Conservation (phyloP, 2,888 invertebrate species). For the Dryomyza anilis region DNA sequence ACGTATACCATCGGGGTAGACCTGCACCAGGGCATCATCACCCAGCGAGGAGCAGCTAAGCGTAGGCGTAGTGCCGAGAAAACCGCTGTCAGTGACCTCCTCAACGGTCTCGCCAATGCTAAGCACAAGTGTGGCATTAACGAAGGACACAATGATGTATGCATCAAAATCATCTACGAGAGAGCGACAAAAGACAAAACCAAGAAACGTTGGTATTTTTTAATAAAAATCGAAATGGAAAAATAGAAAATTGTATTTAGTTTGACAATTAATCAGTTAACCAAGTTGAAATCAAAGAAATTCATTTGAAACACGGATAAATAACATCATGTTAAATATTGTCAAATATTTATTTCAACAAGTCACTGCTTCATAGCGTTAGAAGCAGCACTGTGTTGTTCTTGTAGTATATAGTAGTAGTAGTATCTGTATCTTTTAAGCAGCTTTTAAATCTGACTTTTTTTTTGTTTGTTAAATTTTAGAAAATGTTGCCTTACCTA, state of each 20-base stretch:
- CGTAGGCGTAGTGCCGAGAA: constrained; percentile 97
- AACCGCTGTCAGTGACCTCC: constrained; percentile 99
- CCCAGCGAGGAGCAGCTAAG: constrained; percentile 97
- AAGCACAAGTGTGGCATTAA: constrained; percentile 94
- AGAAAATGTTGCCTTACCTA: constrained; percentile 58
- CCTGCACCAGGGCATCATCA: constrained; percentile 97
- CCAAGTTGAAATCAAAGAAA: constrained; percentile 55
- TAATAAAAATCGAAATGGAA: neutral
- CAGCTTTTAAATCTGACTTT: constrained; percentile 44
- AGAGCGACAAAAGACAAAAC: constrained; percentile 1
- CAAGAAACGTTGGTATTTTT: neutral
- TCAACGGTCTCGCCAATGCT: constrained; percentile 99
- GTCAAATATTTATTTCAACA: constrained; percentile 34
- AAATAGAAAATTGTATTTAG: no score
- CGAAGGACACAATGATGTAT: constrained; percentile 99
- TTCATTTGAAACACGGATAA: constrained; percentile 70
- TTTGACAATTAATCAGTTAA: constrained; percentile 54
- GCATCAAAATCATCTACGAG: constrained; percentile 97
- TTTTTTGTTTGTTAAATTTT: constrained; percentile 29
- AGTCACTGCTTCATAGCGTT: no score
- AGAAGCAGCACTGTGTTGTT: no score
- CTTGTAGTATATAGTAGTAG: constrained; percentile 19
- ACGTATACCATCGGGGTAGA: constrained; percentile 97
- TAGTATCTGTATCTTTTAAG: constrained; percentile 50
- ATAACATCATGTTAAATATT: constrained; percentile 56